These are phyloP conservation scores for Drosophila algonquin DNA, from an alignment of 2,888 invertebrate species.

Conservation along the genomic window DNA sequence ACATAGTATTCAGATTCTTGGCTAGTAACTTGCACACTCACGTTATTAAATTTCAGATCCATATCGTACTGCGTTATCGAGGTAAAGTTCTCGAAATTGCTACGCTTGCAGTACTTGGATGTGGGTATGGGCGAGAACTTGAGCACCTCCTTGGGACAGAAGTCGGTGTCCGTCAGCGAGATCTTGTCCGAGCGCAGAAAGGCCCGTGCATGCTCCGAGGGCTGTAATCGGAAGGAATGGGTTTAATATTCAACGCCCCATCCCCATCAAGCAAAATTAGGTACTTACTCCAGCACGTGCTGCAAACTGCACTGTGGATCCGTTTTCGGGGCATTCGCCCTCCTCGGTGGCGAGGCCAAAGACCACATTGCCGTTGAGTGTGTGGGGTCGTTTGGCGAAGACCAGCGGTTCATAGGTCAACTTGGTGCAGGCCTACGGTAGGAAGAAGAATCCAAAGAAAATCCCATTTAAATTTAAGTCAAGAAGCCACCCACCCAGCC, in stretches of 20 bases:
- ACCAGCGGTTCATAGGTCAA: constrained; percentile 82
- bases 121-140: constrained; percentile 84
- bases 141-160: constrained; percentile 83
- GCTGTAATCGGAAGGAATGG: constrained; percentile 59
- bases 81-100: constrained; percentile 83
- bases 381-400: constrained; percentile 83
- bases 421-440: constrained; percentile 80
- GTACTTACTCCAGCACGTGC: constrained; percentile 82
- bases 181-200: constrained; percentile 80
- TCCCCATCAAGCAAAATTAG: neutral
- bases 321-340: constrained; percentile 75
- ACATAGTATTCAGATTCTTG: neutral
- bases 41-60: constrained; percentile 82
- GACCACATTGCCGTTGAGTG: constrained; percentile 78
- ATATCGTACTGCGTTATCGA: constrained; percentile 82
- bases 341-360: constrained; percentile 79
- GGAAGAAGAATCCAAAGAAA: constrained; percentile 17
- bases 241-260: neutral
- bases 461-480: constrained; percentile 20
- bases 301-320: constrained; percentile 78
- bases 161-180: constrained; percentile 80
- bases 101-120: constrained; percentile 82
- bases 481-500: constrained; percentile 12
- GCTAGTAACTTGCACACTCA: constrained; percentile 51
- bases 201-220: constrained; percentile 82